phyloP scores from a whole-genome alignment of 2,113 vertebrate species.

The Haemorhous mexicanus region DNA sequence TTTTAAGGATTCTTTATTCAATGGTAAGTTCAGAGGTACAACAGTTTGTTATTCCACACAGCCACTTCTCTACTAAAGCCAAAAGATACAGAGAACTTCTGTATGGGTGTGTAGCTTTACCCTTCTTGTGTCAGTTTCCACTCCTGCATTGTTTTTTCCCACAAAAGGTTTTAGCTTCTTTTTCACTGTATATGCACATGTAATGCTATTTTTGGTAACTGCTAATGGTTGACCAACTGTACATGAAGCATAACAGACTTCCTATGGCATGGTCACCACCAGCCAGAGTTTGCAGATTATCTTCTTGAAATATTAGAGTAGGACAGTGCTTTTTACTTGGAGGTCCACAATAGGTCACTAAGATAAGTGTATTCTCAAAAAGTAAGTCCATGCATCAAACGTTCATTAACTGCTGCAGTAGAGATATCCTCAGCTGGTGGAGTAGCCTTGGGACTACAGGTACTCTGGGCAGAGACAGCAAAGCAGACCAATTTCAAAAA shows the following conservation, averaged over 20 bases:
- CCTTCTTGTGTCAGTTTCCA: neutral
- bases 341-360: neutral
- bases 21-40: neutral
- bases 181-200: neutral
- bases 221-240: neutral
- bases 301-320: neutral
- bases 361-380: neutral
- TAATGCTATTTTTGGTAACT: neutral
- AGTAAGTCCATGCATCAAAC: neutral
- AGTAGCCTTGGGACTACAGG: neutral
- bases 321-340: neutral
- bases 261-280: neutral
- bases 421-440: neutral
- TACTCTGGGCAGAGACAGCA: neutral
- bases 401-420: neutral
- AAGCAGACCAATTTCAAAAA: neutral
- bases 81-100: neutral
- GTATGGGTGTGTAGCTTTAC: neutral
- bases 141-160: neutral
- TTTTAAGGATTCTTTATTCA: neutral
- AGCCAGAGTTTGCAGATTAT: neutral
- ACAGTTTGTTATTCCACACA: neutral
- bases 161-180: neutral
- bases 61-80: neutral
- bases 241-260: neutral